These are phyloP conservation scores for Regulus satrapa DNA, from an alignment of 2,113 vertebrate species.

Conservation along the genomic window DNA sequence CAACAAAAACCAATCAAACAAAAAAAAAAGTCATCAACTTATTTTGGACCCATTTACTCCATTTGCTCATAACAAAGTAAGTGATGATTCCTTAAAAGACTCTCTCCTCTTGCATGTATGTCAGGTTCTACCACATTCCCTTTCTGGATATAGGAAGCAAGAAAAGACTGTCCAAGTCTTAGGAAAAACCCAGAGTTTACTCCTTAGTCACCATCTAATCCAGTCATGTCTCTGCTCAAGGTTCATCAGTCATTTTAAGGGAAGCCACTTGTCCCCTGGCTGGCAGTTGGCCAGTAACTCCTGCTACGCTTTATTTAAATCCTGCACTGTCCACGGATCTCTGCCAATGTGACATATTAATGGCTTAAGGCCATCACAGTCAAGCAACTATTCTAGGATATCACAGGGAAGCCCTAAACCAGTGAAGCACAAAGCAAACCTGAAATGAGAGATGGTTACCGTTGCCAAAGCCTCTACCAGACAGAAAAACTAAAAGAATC, in stretches of 20 bases:
- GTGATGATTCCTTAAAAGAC: background rate
- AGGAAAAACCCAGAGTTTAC: background rate
- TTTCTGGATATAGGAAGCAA: background rate
- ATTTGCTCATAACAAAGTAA: background rate
- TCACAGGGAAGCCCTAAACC: conserved; percentile 34
- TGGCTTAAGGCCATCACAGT: conserved; percentile 14
- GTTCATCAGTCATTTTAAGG: conserved; percentile 39
- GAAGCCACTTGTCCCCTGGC: conserved; percentile 29
- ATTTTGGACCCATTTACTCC: background rate
- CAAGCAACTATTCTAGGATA: conserved; percentile 39
- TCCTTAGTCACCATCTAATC: conserved; percentile 31
- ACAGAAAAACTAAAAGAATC: background rate
- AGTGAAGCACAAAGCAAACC: background rate
- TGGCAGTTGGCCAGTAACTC: conserved; percentile 23
- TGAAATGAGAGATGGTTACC: background rate
- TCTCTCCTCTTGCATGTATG: background rate
- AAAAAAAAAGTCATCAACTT: background rate
- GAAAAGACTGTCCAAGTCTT: background rate
- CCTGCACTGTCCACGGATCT: background rate
- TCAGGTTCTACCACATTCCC: background rate
- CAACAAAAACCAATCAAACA: background rate
- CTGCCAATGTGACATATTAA: conserved; percentile 25
- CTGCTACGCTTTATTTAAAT: conserved; percentile 42
- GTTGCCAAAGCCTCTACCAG: background rate
- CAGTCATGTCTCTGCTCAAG: background rate